Conservation (phyloP, 2,113 vertebrate genomes). For the Morone saxatilis region DNA sequence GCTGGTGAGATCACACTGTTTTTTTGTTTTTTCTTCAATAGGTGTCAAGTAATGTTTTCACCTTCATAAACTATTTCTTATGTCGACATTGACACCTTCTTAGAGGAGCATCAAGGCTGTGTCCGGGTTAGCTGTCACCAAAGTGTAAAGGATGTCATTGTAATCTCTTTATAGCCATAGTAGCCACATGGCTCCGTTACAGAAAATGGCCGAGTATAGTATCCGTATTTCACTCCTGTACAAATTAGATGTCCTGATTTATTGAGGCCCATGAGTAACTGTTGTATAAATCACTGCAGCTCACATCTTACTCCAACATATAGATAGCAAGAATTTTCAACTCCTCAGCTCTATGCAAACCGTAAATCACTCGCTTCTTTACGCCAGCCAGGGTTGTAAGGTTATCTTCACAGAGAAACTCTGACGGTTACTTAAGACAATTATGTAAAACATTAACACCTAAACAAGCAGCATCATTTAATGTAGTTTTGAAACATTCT, state of each 20-base stretch:
- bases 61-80: conserved; percentile 76
- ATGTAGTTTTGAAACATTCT: not conserved
- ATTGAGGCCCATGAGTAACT: conserved; percentile 55
- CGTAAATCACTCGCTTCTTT: conserved; percentile 51
- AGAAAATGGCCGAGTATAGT: conserved; percentile 61
- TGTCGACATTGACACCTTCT: conserved; percentile 70
- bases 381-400: conserved; percentile 12
- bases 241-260: conserved; percentile 82
- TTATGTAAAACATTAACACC: not conserved
- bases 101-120: conserved; percentile 80
- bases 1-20: conserved; percentile 80
- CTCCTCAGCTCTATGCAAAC: conserved; percentile 52
- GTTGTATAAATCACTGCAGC: conserved; percentile 66
- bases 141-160: conserved; percentile 71
- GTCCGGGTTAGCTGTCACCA: conserved; percentile 79
- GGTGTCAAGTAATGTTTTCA: conserved; percentile 72
- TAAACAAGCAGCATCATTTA: not conserved
- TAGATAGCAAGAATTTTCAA: conserved; percentile 46
- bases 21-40: conserved; percentile 35
- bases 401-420: conserved; percentile 30
- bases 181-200: conserved; percentile 57
- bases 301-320: conserved; percentile 64
- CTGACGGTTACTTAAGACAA: conserved; percentile 3
- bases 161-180: conserved; percentile 69
- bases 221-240: conserved; percentile 69